Base-by-base conservation (phyloP, 2,888 invertebrate genomes). In the Ditula angustiorana region DNA sequence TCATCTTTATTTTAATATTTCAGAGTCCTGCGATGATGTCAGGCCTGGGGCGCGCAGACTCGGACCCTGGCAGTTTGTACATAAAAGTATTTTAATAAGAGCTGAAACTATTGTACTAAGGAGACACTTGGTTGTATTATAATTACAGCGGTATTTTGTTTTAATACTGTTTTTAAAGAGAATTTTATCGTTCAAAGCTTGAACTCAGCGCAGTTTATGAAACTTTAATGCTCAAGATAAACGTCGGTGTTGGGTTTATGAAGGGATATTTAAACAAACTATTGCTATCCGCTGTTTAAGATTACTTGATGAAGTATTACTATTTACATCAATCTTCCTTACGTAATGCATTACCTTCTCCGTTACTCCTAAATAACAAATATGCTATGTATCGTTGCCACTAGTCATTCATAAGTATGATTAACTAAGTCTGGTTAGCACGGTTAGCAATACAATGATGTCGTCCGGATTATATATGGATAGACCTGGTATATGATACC, bases 21-120 rank as follows among this genome's bases (percentile, higher is more conserved):
- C 88, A 91, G 91, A 75, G 81, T 87, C 79, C 82, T 85, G 69
- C 91, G 91, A 91, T 91, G 91, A 91, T 91, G 89, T 79, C 82
- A 68, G 74, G 84, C 86, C 71, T 67, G 66, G 61, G 77, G 81
- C 75, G 75, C 75, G 66, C 73, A 71, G 77, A 70, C 67, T 69
- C 72, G 68, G 69, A 68, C 71, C 67, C 69, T 61, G 62, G 44
- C 68, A 65, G 72, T 68, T 71, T 88, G 87, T 88, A 88, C 77
- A 88, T 87, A 87, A 79, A 74, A 82, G 67, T 77, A 76, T 77
- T 77, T 69, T 74, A 77, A 69, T 74, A 67, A 71, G 49, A 55
- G 52, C 60, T 55, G 46, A 30, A 58, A 60, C 44, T 44, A 47
- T 21, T 49, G 23, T 33, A 53, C 53, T 59, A 64, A 53, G 58